phyloP scores from a whole-genome alignment of 2,797 vertebrate species.

The Lacerta viridis region DNA sequence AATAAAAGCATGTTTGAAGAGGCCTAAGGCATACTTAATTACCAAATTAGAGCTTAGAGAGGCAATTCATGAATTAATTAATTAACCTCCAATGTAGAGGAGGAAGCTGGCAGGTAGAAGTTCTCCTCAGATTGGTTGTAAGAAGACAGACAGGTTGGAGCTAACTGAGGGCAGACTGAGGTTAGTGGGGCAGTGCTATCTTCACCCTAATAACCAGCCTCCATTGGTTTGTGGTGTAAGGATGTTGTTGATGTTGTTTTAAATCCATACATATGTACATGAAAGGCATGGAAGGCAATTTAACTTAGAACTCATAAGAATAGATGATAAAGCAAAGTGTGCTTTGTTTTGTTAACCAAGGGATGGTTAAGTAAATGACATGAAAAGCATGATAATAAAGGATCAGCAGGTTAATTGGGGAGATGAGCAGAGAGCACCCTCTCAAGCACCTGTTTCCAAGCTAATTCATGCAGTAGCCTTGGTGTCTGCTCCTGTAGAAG shows the following conservation, averaged over 20 bases:
- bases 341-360: slow-evolving; percentile 53
- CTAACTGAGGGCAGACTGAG: too few relatives aligned
- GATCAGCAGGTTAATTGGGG: slow-evolving; percentile 67
- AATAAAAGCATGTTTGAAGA: background rate
- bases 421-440: slow-evolving; percentile 49
- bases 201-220: too few relatives aligned
- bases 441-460: slow-evolving; percentile 65
- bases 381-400: slow-evolving; percentile 21
- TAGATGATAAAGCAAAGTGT: background rate
- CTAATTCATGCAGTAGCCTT: slow-evolving; percentile 59
- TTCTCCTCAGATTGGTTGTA: too few relatives aligned
- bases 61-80: too few relatives aligned
- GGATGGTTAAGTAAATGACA: slow-evolving; percentile 55
- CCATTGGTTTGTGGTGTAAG: too few relatives aligned
- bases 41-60: background rate
- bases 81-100: background rate
- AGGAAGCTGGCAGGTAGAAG: too few relatives aligned
- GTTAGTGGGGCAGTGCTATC: background rate
- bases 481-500: slow-evolving; percentile 56
- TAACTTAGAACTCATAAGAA: slow-evolving; percentile 16
- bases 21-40: background rate
- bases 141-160: too few relatives aligned
- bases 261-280: too few relatives aligned
- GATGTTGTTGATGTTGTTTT: too few relatives aligned
- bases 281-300: background rate